Evolutionary conservation across 2,888 invertebrate species (phyloP), one percentile per base, ranked within the genome.

Genomic region (Clusia tigrina): DNA sequence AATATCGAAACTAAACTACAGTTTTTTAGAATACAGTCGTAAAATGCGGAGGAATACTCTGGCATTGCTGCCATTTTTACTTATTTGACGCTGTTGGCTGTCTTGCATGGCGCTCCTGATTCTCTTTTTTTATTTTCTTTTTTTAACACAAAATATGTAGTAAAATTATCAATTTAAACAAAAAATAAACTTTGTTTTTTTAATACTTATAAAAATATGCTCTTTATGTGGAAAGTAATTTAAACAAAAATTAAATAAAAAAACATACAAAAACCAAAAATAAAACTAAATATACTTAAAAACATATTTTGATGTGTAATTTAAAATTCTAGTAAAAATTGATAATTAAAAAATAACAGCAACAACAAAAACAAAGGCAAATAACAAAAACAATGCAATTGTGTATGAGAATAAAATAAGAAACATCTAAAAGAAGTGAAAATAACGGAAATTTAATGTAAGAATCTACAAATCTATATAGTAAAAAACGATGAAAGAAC

Each of bases 391-490:
- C n/a, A 42, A 42, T 42, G 42, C 42, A 42, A 42, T 42, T 42
- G 9, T n/a, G n/a, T 6, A 42, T 42, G 42, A 42, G 42, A 42
- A 42, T 42, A 17, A 42, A 42, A n/a, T n/a, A n/a, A 42, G 10
- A 42, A 42, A 42, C 42, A 42, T 42, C 22, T 48, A 20, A 20
- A 17, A 42, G 22, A 48, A 48, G 22, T 15, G 15, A 48, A n/a
- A n/a, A 48, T 20, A 20, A 48, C 18, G 5, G 22, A 48, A 48
- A 48, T 5, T 48, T 20, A 48, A 22, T 20, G n/a, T 42, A 22
- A 48, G 22, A 48, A 15, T 48, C 48, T 48, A 48, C 48, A 48
- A 48, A 48, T 20, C 20, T 48, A 18, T 48, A 48, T 48, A 48
- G 48, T 48, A 48, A 48, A 48, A 48, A 48, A 32, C 6, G 3